A percentile compares a stretch with the other conserved stretches of the same genome.
phyloP scores from a whole-genome alignment of 53 echinoderm and acorn worm species.

The Paracentrotus lividus region DNA sequence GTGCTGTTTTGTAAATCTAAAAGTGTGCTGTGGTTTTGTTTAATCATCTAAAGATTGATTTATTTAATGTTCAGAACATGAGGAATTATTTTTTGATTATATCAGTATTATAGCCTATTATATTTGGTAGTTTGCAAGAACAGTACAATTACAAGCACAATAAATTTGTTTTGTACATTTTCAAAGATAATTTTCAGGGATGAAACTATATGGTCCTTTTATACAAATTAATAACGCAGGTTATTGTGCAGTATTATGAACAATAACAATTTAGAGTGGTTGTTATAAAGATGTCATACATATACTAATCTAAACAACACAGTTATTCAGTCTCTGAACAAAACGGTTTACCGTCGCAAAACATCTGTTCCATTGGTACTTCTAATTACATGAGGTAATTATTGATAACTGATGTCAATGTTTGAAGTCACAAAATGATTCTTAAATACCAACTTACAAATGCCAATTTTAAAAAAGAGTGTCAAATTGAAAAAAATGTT shows the following conservation, averaged over 20 bases:
- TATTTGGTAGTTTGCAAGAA: not conserved
- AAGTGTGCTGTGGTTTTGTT: slow-evolving; percentile 11
- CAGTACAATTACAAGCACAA: slow-evolving; percentile 23
- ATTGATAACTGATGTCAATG: not conserved
- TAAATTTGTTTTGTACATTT: not conserved
- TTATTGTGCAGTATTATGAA: not conserved
- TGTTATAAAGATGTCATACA: not conserved
- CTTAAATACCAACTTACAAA: not conserved
- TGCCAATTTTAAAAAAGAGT: not conserved
- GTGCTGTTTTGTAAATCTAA: not conserved
- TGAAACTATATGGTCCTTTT: not conserved
- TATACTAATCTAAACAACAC: not conserved
- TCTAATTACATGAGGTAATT: not conserved
- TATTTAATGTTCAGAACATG: not conserved
- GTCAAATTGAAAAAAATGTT: not conserved
- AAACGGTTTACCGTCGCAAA: not conserved
- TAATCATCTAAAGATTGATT: not conserved
- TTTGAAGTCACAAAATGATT: not conserved
- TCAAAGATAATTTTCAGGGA: not conserved
- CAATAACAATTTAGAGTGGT: not conserved
- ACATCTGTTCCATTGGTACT: not conserved
- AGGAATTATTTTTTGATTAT: slow-evolving; percentile 17
- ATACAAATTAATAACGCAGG: not conserved
- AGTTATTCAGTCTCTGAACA: not conserved
- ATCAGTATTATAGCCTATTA: not conserved